Evolutionary conservation across 2,113 vertebrate genomes (phyloP).

Genomic region (Oryzias woworae): DNA sequence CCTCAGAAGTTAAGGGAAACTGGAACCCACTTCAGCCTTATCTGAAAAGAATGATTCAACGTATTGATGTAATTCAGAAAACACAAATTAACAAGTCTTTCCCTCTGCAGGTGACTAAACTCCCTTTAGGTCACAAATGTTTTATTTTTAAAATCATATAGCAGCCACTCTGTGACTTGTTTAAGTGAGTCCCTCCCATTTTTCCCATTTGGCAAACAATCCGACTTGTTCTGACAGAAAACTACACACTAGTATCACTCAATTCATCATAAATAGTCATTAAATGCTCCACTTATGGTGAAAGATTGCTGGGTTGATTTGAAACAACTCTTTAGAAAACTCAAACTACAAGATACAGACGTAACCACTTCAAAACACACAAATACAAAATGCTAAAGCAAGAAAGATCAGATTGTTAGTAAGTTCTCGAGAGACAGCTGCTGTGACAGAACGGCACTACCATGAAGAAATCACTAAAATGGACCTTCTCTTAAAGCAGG

Average conservation of each 20-base stretch:
- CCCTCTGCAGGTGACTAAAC: neutral
- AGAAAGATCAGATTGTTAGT: conserved; percentile 23
- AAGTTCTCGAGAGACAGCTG: conserved; percentile 11
- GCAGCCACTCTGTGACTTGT: neutral
- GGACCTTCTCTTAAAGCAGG: conserved; percentile 74
- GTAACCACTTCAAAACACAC: conserved; percentile 32
- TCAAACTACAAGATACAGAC: no score
- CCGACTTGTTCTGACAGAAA: no score
- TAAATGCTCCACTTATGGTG: no score
- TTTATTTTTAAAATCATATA: neutral
- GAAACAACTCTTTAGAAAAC: no score
- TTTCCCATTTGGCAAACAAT: neutral
- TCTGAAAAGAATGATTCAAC: no score
- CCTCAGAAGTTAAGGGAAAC: no score
- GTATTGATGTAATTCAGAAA: no score
- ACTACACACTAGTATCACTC: no score
- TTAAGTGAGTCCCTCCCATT: neutral
- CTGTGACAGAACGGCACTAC: conserved; percentile 37
- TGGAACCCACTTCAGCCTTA: no score
- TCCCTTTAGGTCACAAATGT: neutral
- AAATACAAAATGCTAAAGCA: conserved; percentile 19
- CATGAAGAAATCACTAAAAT: conserved; percentile 76
- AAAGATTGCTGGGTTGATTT: no score
- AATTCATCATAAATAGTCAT: no score
- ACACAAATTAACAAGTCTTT: no score